Base-by-base conservation (phyloP, 2,888 invertebrate species). In the Cabera pusaria region DNA sequence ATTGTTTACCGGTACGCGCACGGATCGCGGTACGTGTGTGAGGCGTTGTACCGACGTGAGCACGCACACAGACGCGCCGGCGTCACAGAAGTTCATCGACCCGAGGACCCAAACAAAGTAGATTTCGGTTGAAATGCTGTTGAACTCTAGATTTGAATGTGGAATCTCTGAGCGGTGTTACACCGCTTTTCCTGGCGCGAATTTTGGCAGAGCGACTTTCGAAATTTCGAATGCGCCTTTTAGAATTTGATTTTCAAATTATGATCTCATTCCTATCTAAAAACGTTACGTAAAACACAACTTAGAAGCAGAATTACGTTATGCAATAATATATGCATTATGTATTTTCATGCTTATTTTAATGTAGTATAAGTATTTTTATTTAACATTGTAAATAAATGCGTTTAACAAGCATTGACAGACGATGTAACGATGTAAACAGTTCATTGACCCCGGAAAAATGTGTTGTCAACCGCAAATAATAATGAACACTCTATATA, bases 21-120 rank as follows among this genome's bases (percentile, higher is more conserved):
- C 52, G 49, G 64, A 57, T 60, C 69, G 22, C 3, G 12, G 9
- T 56, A 44, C 70, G 83, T 80, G 78, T 80, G 83, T 78, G 68
- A 57, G 67, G 60, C 62, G 64, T 56, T 58, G 60, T 52, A 45
- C 60, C 65, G 69, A 70, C 52, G 41, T 64, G 58, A 65, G 73
- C 72, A 70, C 79, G 77, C 86, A 83, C 83, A 84, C 80, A 69
- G 54, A 47, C 72, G 52, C 56, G 59, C 50, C 52, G 75, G 77
- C 85, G 83, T 81, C 83, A 81, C 72, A 65, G 56, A 59, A 65
- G 84, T 71, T 79, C 88, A 59, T 73, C 72, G 86, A 85, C 83
- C 89, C 81, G 70, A 59, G 78, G 82, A 84, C 87, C 87, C 86
- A 87, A 87, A 88, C 87, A 87, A 85, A 83, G 86, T 86, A 79